Percentiles rank a stretch among this genome's conserved stretches.
These are phyloP conservation scores for Coreoperca whiteheadi DNA, from an alignment of 2,113 vertebrate genomes.

Conservation along the genomic window DNA sequence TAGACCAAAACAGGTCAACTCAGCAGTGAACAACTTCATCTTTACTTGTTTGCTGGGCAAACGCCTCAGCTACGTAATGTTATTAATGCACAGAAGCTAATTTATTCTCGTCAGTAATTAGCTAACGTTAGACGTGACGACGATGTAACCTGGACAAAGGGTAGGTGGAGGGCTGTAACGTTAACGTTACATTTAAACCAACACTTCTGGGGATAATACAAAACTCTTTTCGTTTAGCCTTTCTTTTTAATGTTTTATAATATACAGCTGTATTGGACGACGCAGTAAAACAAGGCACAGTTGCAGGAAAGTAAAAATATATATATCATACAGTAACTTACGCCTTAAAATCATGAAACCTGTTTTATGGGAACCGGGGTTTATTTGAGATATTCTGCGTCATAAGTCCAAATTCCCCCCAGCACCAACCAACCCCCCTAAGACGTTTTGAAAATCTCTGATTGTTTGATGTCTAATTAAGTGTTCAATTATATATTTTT, in stretches of 20 bases:
- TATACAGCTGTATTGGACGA: neutral
- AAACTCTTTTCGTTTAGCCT: neutral
- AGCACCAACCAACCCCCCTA: neutral
- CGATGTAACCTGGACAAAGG: too few species aligned
- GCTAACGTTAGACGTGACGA: neutral
- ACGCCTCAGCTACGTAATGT: neutral
- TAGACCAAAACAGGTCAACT: neutral
- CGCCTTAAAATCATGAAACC: too few species aligned
- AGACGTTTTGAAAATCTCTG: neutral
- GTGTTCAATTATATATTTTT: too few species aligned
- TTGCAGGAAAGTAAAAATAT: neutral
- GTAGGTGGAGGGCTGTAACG: too few species aligned
- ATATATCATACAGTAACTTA: too few species aligned
- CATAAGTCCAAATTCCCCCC: neutral
- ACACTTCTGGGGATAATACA: too few species aligned
- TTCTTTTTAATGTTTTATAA: too few species aligned
- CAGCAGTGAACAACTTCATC: neutral
- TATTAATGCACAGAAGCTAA: neutral
- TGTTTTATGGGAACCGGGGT: neutral
- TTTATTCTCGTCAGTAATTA: conserved; percentile 13
- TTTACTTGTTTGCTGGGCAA: neutral
- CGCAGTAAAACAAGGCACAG: neutral
- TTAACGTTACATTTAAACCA: too few species aligned
- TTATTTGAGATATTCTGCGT: neutral
- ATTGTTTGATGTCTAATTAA: neutral